These are phyloP conservation scores for Sinella curviseta DNA, from an alignment of 1,140 invertebrate genomes.

Conservation along the genomic window DNA sequence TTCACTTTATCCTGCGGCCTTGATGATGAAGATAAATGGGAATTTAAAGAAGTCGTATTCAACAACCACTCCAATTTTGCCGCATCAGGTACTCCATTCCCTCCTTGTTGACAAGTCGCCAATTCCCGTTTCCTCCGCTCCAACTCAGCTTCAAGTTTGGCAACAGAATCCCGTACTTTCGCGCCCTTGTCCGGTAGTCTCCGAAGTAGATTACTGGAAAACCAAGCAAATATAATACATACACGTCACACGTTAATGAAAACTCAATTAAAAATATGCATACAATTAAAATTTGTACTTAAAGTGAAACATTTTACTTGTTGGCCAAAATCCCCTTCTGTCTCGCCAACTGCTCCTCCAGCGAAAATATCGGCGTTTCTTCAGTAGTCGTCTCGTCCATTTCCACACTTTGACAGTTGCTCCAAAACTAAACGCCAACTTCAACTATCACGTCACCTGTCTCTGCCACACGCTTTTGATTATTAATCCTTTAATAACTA, in stretches of 20 bases:
- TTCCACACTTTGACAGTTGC: too few species aligned
- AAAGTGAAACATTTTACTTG: background rate
- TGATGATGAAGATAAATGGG: background rate
- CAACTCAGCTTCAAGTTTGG: background rate
- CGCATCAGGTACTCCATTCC: too few species aligned
- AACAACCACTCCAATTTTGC: background rate
- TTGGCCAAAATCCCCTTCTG: background rate
- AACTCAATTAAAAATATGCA: background rate
- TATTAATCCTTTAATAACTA: too few species aligned
- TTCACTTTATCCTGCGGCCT: background rate
- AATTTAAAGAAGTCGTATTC: background rate
- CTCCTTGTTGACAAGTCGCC: background rate
- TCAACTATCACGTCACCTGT: too few species aligned
- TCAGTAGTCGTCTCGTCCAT: too few species aligned
- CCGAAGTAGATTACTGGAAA: background rate
- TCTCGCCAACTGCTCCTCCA: background rate
- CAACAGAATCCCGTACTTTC: background rate
- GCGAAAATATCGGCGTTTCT: background rate
- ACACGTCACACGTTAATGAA: background rate
- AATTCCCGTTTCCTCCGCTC: background rate
- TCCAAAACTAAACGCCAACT: too few species aligned
- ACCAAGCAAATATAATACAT: background rate
- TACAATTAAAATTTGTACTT: background rate
- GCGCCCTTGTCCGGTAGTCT: background rate
- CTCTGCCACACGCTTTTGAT: too few species aligned